These are phyloP conservation scores for Brachynemurus nebulosus DNA, from an alignment of 2,888 invertebrate genomes.

Conservation along the genomic window DNA sequence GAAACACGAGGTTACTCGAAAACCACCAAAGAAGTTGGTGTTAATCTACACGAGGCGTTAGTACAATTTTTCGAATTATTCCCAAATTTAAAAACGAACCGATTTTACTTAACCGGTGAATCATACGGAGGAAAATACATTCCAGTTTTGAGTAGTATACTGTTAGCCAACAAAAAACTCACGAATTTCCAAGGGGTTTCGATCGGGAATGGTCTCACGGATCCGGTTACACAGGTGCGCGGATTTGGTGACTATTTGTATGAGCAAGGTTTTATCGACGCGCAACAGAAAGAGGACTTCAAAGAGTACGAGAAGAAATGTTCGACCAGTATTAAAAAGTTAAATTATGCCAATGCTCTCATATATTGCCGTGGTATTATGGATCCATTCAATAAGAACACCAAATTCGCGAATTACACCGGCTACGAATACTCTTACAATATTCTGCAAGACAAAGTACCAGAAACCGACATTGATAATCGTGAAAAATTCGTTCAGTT, in stretches of 20 bases:
- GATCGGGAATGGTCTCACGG: slow-evolving; percentile 70
- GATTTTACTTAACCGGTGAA: slow-evolving; percentile 43
- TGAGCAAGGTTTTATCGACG: slow-evolving; percentile 57
- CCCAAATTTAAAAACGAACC: slow-evolving; percentile 52
- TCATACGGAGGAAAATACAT: slow-evolving; percentile 75
- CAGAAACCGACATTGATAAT: slow-evolving; percentile 29
- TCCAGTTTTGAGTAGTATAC: slow-evolving; percentile 32
- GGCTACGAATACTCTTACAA: slow-evolving; percentile 68
- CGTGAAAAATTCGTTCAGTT: slow-evolving; percentile 50
- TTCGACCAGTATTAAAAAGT: slow-evolving; percentile 40
- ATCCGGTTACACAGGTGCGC: slow-evolving; percentile 57
- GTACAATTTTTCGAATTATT: slow-evolving; percentile 76
- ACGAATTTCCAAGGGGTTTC: slow-evolving; percentile 59
- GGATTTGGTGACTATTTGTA: slow-evolving; percentile 63
- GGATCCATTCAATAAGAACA: slow-evolving; percentile 26
- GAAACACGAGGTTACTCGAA: slow-evolving; percentile 60
- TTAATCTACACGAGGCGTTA: slow-evolving; percentile 61
- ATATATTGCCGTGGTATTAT: slow-evolving; percentile 51
- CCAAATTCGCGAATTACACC: slow-evolving; percentile 57
- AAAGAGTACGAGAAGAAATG: slow-evolving; percentile 44
- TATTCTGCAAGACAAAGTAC: slow-evolving; percentile 46
- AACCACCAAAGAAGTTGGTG: slow-evolving; percentile 67
- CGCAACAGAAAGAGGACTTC: slow-evolving; percentile 44
- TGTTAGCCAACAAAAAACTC: slow-evolving; percentile 7
- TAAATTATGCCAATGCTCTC: slow-evolving; percentile 55